phyloP scores from a whole-genome alignment of 1,140 invertebrate genomes.

The Portunus trituberculatus region DNA sequence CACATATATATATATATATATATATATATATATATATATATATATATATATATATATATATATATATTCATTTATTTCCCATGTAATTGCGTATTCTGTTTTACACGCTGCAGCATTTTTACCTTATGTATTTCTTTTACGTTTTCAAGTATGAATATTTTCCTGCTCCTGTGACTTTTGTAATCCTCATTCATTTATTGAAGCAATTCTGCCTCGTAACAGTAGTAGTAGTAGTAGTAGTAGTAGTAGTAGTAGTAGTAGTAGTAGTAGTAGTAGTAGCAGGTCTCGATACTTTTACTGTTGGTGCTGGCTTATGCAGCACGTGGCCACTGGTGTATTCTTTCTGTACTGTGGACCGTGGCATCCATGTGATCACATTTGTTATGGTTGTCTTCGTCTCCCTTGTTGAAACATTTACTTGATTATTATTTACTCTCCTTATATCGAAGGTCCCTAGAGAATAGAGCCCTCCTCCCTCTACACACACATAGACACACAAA shows the following conservation, averaged over 20 bases:
- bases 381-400: not conserved
- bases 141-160: no score
- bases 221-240: not conserved
- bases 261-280: not conserved
- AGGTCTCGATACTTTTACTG: no score
- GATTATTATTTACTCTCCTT: not conserved
- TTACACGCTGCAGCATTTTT: no score
- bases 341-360: not conserved
- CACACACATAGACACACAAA: not conserved
- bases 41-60: no score
- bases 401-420: not conserved
- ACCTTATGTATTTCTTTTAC: no score
- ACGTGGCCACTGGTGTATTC: not conserved
- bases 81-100: no score
- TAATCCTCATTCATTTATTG: no score
- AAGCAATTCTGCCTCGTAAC: not conserved
- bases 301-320: no score
- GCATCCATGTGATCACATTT: not conserved
- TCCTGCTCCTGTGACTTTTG: no score
- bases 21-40: no score
- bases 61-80: no score
- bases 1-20: no score
- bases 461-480: not conserved
- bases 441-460: not conserved
- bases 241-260: not conserved